phyloP scores from a whole-genome alignment of 2,888 invertebrate genomes.

The Cabera pusaria region DNA sequence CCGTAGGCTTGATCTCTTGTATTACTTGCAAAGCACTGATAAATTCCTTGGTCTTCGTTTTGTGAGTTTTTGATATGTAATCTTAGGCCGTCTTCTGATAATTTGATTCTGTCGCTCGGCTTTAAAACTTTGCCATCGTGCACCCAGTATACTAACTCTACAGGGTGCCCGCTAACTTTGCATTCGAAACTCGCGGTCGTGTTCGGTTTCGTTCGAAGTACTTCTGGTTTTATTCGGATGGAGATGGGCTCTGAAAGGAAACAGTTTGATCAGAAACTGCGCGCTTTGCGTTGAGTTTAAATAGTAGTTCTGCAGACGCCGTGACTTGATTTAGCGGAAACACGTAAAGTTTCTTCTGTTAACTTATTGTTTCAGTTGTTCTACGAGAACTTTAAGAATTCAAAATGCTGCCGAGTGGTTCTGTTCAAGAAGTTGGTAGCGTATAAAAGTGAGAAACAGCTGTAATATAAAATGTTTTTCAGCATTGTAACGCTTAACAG shows the following conservation, averaged over 20 bases:
- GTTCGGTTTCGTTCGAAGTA: slow-evolving; percentile 91
- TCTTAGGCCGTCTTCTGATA: slow-evolving; percentile 73
- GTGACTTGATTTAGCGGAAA: slow-evolving; percentile 12
- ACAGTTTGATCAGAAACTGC: slow-evolving; percentile 16
- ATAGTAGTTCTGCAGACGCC: slow-evolving; percentile 13
- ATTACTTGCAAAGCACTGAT: slow-evolving; percentile 94
- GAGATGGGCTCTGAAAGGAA: slow-evolving; percentile 87
- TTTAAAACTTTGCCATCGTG: slow-evolving; percentile 88
- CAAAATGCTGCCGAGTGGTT: no score
- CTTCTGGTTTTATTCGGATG: slow-evolving; percentile 90
- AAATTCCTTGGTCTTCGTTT: slow-evolving; percentile 94
- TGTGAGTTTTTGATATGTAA: slow-evolving; percentile 87
- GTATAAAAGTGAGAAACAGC: no score
- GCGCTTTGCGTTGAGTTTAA: slow-evolving; percentile 8
- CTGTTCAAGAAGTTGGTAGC: no score
- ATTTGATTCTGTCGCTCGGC: slow-evolving; percentile 82
- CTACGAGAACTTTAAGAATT: slow-evolving; percentile 1
- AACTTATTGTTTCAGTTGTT: slow-evolving; percentile 8
- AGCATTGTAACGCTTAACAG: no score
- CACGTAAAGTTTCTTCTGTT: slow-evolving; percentile 4
- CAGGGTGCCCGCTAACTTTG: slow-evolving; percentile 93
- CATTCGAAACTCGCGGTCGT: slow-evolving; percentile 94
- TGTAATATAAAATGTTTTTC: no score
- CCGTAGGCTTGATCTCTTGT: slow-evolving; percentile 93
- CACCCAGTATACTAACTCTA: slow-evolving; percentile 90